Evolutionary conservation across 2,113 vertebrate genomes (phyloP), one percentile per base, ranked within the genome.

Genomic region (Sardina pilchardus): DNA sequence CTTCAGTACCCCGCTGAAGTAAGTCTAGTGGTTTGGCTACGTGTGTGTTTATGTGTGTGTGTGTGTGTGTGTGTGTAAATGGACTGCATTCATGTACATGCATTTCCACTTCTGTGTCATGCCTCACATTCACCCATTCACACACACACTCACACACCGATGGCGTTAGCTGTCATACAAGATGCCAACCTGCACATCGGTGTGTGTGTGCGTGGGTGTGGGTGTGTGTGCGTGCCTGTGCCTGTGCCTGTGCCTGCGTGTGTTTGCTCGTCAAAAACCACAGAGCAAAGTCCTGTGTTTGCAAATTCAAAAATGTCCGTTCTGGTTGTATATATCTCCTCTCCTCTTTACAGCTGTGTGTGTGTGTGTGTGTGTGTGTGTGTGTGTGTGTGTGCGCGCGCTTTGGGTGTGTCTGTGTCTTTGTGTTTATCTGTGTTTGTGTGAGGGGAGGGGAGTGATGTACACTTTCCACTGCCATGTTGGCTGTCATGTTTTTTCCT

Each of bases 21-120:
- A 86, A 90, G 89, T 90, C 85, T 36, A 75, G 67, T 75, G 67
- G 0, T 14, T 30, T 34, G 56, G 56, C 24, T 47, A 26, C 83
- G 24, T 75, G 45, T 50, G 82, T 84, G 45, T 44, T 30, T 81
- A 36, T 86, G 47, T 84, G 84, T 24, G 14, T 63, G 7, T 85
- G 30, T 45, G 17, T 53, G 43, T 30, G 43, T 81, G 30, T 59
- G 48, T 81, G 44, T 16, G 75, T 34, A 42, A 42, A 42, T 42
- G 39, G 39, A 42, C 39, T 42, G 39, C n/a, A n/a, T n/a, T n/a
- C n/a, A n/a, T n/a, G n/a, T n/a, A n/a, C n/a, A n/a, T n/a, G n/a
- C n/a, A n/a, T n/a, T n/a, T n/a, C n/a, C n/a, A n/a, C n/a, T n/a
- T n/a, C n/a, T n/a, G n/a, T n/a, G n/a, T n/a, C n/a, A n/a, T n/a